Percentiles rank a stretch among this genome's conserved stretches.
phyloP scores from a whole-genome alignment of 2,797 vertebrate genomes.

The Gymnocypris eckloni region DNA sequence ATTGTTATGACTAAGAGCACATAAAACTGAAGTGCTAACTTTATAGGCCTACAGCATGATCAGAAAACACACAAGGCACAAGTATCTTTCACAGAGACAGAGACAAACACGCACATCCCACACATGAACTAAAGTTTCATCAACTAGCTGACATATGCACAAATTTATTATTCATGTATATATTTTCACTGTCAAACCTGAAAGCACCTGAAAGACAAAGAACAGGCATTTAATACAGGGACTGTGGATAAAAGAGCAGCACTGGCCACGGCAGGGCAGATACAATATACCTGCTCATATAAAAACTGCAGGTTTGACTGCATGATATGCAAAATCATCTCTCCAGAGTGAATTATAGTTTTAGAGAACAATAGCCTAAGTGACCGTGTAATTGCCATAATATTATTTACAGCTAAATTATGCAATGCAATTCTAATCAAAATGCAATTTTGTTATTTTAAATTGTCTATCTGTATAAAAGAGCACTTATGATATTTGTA shows the following conservation, averaged over 20 bases:
- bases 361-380: background rate
- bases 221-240: background rate
- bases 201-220: slow-evolving; percentile 6
- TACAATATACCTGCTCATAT: slow-evolving; percentile 14
- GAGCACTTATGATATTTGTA: background rate
- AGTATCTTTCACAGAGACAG: background rate
- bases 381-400: background rate
- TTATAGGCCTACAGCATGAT: background rate
- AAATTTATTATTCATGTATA: background rate
- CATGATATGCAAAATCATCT: slow-evolving; percentile 2
- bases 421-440: background rate
- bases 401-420: background rate
- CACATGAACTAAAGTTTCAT: background rate
- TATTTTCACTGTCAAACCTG: background rate
- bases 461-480: background rate
- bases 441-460: background rate
- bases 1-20: background rate
- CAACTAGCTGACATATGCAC: background rate
- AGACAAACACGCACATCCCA: slow-evolving; percentile 3
- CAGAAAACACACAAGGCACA: background rate
- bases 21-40: background rate
- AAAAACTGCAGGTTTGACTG: slow-evolving; percentile 23
- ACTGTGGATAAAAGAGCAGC: background rate
- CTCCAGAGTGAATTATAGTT: background rate
- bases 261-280: slow-evolving; percentile 3